A percentile compares a stretch with the other conserved stretches of the same genome.
These are phyloP conservation scores for Drosophila monieri DNA, from an alignment of 2,888 invertebrate genomes.

Conservation along the genomic window DNA sequence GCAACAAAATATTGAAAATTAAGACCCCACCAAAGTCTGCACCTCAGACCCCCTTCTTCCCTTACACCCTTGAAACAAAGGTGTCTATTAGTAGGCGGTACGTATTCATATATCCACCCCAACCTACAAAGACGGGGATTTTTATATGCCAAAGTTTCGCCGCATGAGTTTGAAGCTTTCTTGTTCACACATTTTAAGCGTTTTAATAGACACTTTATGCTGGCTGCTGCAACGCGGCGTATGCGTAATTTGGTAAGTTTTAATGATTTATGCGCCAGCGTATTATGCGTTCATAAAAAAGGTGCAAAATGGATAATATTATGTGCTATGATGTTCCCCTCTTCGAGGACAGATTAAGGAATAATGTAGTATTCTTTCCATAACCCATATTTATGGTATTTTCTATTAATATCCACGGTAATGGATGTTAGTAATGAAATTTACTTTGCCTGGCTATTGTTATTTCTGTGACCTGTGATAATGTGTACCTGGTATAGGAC, in stretches of 20 bases:
- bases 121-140: slow-evolving; percentile 36
- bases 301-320: slow-evolving; percentile 31
- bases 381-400: not conserved
- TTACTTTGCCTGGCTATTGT: not conserved
- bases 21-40: slow-evolving; percentile 49
- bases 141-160: slow-evolving; percentile 63
- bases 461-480: not conserved
- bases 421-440: not conserved
- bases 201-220: slow-evolving; percentile 72
- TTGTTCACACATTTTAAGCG: slow-evolving; percentile 61
- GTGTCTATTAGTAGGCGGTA: slow-evolving; percentile 51
- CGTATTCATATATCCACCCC: slow-evolving; percentile 16
- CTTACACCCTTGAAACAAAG: slow-evolving; percentile 15
- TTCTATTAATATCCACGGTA: not conserved
- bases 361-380: not conserved
- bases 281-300: slow-evolving; percentile 38
- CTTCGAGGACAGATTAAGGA: not conserved
- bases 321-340: slow-evolving; percentile 17
- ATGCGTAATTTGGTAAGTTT: slow-evolving; percentile 70
- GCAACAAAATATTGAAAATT: slow-evolving; percentile 70
- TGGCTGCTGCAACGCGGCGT: slow-evolving; percentile 49
- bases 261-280: slow-evolving; percentile 57
- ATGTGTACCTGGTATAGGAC: too few species aligned
- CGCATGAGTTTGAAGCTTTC: slow-evolving; percentile 47
- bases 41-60: not conserved